Evolutionary conservation across 2,888 invertebrate species (phyloP).

Genomic region (Platycnemis pennipes): DNA sequence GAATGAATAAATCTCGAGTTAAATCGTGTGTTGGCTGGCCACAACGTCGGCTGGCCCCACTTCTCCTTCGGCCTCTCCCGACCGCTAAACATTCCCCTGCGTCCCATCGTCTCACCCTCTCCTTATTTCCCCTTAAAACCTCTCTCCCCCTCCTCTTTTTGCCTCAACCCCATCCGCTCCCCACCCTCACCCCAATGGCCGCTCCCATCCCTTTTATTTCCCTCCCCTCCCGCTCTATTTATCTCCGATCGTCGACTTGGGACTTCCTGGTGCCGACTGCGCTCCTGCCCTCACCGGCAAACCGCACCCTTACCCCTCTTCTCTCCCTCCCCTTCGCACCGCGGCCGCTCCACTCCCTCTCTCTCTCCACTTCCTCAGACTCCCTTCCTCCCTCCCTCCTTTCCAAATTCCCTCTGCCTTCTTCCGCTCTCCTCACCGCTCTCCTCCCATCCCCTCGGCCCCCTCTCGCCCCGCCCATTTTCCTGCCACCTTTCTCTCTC

Average conservation of each 20-base stretch:
- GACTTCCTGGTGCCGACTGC: conserved; percentile 59
- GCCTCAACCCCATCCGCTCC: background rate
- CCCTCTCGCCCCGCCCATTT: no score
- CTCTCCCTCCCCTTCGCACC: background rate
- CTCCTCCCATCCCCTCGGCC: background rate
- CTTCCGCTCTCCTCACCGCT: background rate
- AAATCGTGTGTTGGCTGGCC: no score
- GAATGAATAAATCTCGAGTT: no score
- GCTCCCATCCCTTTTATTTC: background rate
- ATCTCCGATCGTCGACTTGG: conserved; percentile 1
- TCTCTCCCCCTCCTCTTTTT: no score
- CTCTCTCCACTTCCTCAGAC: background rate
- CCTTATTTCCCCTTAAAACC: background rate
- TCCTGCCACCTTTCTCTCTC: no score
- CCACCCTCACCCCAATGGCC: background rate
- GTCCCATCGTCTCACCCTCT: no score
- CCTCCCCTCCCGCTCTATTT: conserved; percentile 9
- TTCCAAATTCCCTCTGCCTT: background rate
- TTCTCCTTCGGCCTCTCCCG: no score
- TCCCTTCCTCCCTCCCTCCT: background rate
- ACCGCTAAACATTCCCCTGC: no score
- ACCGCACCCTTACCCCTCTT: background rate
- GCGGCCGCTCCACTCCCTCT: no score
- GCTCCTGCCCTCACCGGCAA: background rate
- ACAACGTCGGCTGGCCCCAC: no score